These are phyloP conservation scores for Trichoplusia ni DNA, from an alignment of 1,140 invertebrate species.

Conservation along the genomic window DNA sequence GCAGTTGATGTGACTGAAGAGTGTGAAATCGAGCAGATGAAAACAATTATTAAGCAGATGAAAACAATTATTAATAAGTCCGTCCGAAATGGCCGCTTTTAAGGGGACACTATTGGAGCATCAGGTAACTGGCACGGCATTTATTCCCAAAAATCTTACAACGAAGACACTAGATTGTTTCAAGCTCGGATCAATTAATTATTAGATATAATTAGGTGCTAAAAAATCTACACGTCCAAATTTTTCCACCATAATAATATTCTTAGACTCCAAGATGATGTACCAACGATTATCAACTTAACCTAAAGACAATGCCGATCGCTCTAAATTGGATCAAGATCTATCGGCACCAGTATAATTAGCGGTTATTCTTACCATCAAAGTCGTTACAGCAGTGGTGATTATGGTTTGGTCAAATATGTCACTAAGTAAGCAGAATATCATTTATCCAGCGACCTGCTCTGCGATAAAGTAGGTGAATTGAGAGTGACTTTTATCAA, in stretches of 20 bases:
- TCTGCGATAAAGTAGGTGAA: conserved; percentile 20
- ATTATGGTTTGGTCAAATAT: conserved; percentile 40
- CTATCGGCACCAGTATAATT: not conserved
- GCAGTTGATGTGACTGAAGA: conserved; percentile 35
- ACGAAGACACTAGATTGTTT: conserved; percentile 31
- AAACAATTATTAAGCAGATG: conserved; percentile 30
- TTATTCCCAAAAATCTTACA: conserved; percentile 27
- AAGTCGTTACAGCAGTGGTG: conserved; percentile 31
- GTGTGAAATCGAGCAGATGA: conserved; percentile 36
- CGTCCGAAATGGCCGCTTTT: conserved; percentile 38
- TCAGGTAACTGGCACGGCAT: conserved; percentile 31
- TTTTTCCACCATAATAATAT: conserved; percentile 30
- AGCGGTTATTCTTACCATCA: conserved; percentile 9
- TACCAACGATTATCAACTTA: conserved; percentile 33
- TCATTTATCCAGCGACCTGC: conserved; percentile 30
- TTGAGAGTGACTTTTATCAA: conserved; percentile 34
- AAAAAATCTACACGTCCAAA: conserved; percentile 32
- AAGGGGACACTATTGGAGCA: conserved; percentile 37
- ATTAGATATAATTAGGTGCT: conserved; percentile 19
- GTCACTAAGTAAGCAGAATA: conserved; percentile 32
- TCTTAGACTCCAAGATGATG: conserved; percentile 38
- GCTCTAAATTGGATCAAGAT: conserved; percentile 18
- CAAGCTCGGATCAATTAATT: conserved; percentile 35
- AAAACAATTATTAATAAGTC: conserved; percentile 33
- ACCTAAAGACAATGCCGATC: conserved; percentile 19